These are phyloP conservation scores for Halictus ligatus DNA, from an alignment of 2,888 invertebrate genomes.

Conservation along the genomic window DNA sequence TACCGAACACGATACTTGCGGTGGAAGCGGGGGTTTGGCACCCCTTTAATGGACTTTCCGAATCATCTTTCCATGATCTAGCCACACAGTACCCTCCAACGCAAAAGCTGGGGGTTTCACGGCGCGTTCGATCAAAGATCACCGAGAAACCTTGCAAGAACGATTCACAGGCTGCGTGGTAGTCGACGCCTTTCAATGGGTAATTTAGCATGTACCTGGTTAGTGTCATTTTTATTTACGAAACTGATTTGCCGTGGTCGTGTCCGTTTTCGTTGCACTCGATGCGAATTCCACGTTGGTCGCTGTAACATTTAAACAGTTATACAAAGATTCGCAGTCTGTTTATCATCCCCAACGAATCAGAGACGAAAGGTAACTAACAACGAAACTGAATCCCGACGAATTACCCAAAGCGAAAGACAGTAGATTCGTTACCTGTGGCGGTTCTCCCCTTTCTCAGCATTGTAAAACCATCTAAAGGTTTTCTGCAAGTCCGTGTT, in stretches of 20 bases:
- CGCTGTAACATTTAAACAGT: slow-evolving; percentile 4
- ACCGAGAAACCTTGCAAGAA: background rate
- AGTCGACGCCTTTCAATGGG: slow-evolving; percentile 28
- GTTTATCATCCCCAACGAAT: background rate
- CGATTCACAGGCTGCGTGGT: slow-evolving; percentile 11
- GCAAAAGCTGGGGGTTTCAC: background rate
- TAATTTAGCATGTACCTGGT: slow-evolving; percentile 87
- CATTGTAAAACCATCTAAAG: slow-evolving; percentile 65
- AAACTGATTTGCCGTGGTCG: background rate
- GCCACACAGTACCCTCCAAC: background rate
- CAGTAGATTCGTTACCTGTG: slow-evolving; percentile 18
- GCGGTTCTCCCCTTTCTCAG: background rate
- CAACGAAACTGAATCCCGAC: background rate
- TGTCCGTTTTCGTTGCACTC: background rate
- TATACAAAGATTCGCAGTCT: too few relatives aligned
- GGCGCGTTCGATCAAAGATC: background rate
- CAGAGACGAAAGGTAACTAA: background rate
- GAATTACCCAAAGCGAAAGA: background rate
- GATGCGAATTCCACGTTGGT: background rate
- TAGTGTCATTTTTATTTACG: background rate
- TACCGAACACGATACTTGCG: slow-evolving; percentile 53
- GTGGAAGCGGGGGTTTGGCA: slow-evolving; percentile 11
- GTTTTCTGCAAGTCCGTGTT: slow-evolving; percentile 54
- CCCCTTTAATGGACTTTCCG: slow-evolving; percentile 37
- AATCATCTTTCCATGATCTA: slow-evolving; percentile 11